Evolutionary conservation across 1,140 invertebrate species (phyloP).

Genomic region (Dufourea novaeangliae): DNA sequence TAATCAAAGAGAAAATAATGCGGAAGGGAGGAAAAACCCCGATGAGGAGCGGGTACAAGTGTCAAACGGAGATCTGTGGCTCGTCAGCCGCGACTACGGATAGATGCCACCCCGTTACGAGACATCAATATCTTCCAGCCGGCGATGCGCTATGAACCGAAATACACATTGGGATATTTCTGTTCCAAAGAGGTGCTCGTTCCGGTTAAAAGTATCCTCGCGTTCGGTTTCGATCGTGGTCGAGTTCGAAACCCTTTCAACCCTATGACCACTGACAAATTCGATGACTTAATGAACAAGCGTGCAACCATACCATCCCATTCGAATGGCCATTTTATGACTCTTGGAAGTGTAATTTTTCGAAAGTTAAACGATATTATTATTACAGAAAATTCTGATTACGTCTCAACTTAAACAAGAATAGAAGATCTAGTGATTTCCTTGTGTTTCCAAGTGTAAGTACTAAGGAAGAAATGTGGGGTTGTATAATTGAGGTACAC

Average conservation of each 20-base stretch:
- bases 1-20: slow-evolving; percentile 60
- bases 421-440: too few species aligned
- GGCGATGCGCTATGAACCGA: slow-evolving; percentile 31
- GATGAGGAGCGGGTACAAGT: slow-evolving; percentile 25
- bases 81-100: slow-evolving; percentile 48
- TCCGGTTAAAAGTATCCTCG: slow-evolving; percentile 13
- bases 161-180: slow-evolving; percentile 55
- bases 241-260: too few species aligned
- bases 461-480: too few species aligned
- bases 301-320: too few species aligned
- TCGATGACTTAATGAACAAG: too few species aligned
- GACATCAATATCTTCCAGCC: slow-evolving; percentile 60
- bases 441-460: too few species aligned
- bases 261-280: too few species aligned
- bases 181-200: slow-evolving; percentile 29
- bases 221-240: background rate
- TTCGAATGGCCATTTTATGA: too few species aligned
- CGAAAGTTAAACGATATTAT: too few species aligned
- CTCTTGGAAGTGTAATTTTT: too few species aligned
- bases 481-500: background rate
- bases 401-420: too few species aligned
- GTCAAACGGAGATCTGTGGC: slow-evolving; percentile 57
- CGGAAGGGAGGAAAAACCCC: slow-evolving; percentile 24
- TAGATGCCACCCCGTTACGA: slow-evolving; percentile 44
- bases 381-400: too few species aligned